A percentile compares a stretch with the other conserved stretches of the same genome.
Conservation (phyloP, 2,113 vertebrate genomes). For the Tapirus terrestris region DNA sequence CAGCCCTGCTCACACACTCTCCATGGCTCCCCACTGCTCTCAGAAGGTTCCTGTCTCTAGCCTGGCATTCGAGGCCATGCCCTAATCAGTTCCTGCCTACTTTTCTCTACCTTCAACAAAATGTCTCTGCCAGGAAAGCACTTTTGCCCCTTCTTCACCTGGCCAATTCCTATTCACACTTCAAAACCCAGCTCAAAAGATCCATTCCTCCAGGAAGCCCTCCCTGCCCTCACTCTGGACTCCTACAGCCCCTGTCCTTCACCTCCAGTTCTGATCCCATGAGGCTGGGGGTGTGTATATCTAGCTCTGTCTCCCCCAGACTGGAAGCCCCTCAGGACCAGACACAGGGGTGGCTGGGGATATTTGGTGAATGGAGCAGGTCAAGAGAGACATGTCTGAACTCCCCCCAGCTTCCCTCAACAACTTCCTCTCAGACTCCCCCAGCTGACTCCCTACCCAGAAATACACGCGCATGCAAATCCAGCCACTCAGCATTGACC, state of each 20-base stretch:
- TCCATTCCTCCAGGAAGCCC: neutral
- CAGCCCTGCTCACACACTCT: neutral
- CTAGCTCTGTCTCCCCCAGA: neutral
- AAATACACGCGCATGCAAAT: conserved; percentile 81
- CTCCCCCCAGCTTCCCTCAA: conserved; percentile 51
- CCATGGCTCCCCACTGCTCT: neutral
- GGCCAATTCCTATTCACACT: neutral
- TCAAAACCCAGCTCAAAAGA: conserved; percentile 36
- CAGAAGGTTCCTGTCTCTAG: neutral
- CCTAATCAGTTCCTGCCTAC: too few relatives aligned
- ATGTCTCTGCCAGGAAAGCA: neutral
- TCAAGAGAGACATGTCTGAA: neutral
- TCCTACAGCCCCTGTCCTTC: neutral
- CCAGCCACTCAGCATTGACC: neutral
- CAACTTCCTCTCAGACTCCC: conserved; percentile 76
- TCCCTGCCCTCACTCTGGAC: neutral
- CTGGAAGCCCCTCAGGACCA: neutral
- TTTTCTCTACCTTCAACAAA: neutral
- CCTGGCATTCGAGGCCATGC: neutral
- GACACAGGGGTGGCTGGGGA: neutral
- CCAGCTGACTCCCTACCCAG: conserved; percentile 68
- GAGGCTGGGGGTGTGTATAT: neutral
- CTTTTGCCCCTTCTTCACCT: neutral
- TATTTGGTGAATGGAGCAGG: neutral
- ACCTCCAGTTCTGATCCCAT: neutral